Base-by-base conservation (phyloP, 2,113 vertebrate genomes). In the Brienomyrus longianalis region DNA sequence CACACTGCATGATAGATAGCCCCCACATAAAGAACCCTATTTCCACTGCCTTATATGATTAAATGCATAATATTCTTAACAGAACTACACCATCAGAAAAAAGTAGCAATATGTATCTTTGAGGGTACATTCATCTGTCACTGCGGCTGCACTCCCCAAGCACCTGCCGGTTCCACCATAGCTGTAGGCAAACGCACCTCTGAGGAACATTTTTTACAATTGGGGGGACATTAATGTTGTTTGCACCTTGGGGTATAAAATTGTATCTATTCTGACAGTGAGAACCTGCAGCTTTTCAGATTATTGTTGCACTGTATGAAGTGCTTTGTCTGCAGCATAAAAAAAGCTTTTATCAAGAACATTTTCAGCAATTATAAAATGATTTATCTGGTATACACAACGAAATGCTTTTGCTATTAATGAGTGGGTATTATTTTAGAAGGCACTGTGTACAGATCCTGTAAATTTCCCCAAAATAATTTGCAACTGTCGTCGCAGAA, bases 401-500 rank as follows among this genome's bases (percentile, higher is more conserved):
- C 47, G 88, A 89, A 89, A 86, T 91, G 88, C 90, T 88, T 84
- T 90, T 27, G 27, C 89, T 86, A 91, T 90, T 90, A 21, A 91
- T 92, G 91, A 70, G 86, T 88, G 19, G 86, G 77, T 88, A 80
- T 84, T 92, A 84, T 91, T 89, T 90, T 90, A 11, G 52, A 48
- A 91, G 90, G 91, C 56, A 91, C 89, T 91, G 87, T 59, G 90
- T 88, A 89, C 90, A 52, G 50, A 54, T 23, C 83, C 90, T 91
- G 90, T 88, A 86, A 83, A 90, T 92, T 92, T 93, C 92, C 88
- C 88, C 89, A 91, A 86, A 91, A 89, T 45, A 88, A 88, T 91
- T 54, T 88, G 86, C 83, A 91, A 92, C 91, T 91, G 93, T 91
- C 93, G 92, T 54, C 89, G 92, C 89, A 90, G 91, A 91, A 92